Base-by-base conservation (phyloP, 2,113 vertebrate species). In the Climacteris rufus region DNA sequence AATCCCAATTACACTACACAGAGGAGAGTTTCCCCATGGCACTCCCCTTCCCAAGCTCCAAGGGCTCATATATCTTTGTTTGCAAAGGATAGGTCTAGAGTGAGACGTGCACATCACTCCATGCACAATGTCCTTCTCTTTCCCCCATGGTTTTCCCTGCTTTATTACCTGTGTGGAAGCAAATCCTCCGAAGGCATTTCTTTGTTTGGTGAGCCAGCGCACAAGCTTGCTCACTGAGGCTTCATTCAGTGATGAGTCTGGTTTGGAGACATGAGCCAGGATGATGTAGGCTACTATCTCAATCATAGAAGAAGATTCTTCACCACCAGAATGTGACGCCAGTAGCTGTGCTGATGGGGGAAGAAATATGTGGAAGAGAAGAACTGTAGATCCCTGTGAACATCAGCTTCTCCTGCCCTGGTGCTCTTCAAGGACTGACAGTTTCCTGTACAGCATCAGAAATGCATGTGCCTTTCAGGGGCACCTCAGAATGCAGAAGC, bases 91-190 rank as follows among this genome's bases (percentile, higher is more conserved):
- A 21, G 31, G 57, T 74, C 52, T 76, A 24, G 22, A 64, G 19
- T 53, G 22, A 79, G 17, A 21, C 5, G 12, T 35, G 14, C 37
- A 15, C 45, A 28, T 65, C 37, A 35, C 30, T 52, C 56, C 47
- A 45, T 18, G 25, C 61, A 80, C 49, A 42, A 11, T 15, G n/a
- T 33, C 11, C 42, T 21, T 60, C 5, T 18, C 25, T 49, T 63
- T 78, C 24, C 19, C 3, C 27, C 21, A 9, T 39, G 35, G 47
- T 39, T 65, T 77, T 47, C 42, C 23, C 39, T 6, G 4, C 3
- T 33, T 61, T 56, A 13, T 93, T 96, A 97, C 97, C 97, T 97
- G 96, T 25, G 96, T 96, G 44, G 97, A 97, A 50, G 63, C 87
- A 83, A 97, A 97, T 63, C 96, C 95, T 1, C 97, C 97, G 0